Evolutionary conservation across 2,113 vertebrate species (phyloP).

Genomic region (Orientallactaga bullata): DNA sequence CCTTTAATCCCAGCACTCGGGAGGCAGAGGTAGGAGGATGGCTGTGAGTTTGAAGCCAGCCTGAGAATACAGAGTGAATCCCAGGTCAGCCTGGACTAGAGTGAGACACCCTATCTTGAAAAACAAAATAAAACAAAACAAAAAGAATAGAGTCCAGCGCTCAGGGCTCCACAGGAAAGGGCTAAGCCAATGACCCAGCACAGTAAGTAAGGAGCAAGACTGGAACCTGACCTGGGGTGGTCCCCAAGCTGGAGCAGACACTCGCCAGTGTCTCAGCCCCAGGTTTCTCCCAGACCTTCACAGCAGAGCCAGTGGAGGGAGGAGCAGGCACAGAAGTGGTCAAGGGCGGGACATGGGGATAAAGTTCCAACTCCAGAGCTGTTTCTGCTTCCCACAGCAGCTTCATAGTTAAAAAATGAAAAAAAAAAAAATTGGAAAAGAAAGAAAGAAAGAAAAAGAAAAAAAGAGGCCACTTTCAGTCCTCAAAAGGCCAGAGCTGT

Average conservation of each 20-base stretch:
- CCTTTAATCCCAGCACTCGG: no score
- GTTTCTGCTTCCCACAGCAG: slow-evolving; percentile 38
- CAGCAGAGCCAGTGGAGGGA: background rate
- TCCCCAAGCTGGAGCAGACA: background rate
- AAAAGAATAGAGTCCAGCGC: no score
- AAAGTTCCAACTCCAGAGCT: background rate
- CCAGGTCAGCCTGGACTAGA: no score
- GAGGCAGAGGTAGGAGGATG: no score
- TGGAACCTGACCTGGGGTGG: background rate
- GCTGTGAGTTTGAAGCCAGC: no score
- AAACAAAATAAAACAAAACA: no score
- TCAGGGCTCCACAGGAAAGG: accelerated
- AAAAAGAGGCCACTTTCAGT: slow-evolving; percentile 36
- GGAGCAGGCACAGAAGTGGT: background rate
- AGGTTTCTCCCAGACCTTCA: accelerated
- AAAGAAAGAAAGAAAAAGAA: background rate
- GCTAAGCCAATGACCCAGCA: background rate
- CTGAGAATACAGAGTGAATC: no score
- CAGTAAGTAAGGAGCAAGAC: background rate
- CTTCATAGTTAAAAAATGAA: background rate
- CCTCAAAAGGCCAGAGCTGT: slow-evolving; percentile 42
- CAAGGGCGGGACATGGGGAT: background rate
- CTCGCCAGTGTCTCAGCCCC: accelerated
- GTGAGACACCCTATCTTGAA: no score
- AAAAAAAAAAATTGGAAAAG: background rate